Evolutionary conservation across 2,113 vertebrate species (phyloP).

Genomic region (Lethenteron camtschaticum): DNA sequence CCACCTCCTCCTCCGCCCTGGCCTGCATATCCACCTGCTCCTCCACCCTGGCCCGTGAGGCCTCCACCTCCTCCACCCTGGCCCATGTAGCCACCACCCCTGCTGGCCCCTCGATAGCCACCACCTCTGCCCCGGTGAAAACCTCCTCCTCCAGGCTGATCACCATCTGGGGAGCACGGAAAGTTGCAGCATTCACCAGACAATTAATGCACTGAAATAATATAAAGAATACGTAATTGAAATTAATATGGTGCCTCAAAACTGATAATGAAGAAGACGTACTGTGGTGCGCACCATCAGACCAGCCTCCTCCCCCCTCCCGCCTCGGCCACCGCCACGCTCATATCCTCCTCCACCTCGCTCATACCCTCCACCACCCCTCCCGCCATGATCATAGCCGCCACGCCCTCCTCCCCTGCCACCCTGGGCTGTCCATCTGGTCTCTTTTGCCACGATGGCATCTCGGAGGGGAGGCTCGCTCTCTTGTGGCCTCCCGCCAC

Average conservation of each 20-base stretch:
- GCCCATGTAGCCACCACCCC: conserved; percentile 26
- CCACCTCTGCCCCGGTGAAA: conserved; percentile 24
- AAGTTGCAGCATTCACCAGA: no score
- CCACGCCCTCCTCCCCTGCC: conserved; percentile 21
- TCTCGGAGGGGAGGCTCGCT: conserved; percentile 91
- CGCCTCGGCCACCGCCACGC: not conserved
- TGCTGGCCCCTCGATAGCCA: conserved; percentile 29
- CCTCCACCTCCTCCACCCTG: conserved; percentile 15
- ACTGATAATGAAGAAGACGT: not conserved
- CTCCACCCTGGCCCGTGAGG: conserved; percentile 21
- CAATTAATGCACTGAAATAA: no score
- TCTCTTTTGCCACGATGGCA: conserved; percentile 94
- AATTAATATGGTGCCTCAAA: not conserved
- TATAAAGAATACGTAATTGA: no score
- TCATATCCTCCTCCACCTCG: conserved; percentile 26
- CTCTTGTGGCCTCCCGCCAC: conserved; percentile 83
- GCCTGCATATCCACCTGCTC: conserved; percentile 7
- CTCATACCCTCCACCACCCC: conserved; percentile 35
- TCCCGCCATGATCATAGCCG: conserved; percentile 38
- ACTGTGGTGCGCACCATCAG: conserved; percentile 4
- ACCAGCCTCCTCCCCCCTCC: conserved; percentile 1
- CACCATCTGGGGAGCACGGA: not conserved
- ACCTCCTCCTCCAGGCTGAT: conserved; percentile 12
- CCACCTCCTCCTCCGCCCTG: not conserved
- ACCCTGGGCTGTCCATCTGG: conserved; percentile 28